A percentile compares a stretch with the other conserved stretches of the same genome.
Conservation (phyloP, 2,113 vertebrate genomes). For the Hemichromis elongatus region DNA sequence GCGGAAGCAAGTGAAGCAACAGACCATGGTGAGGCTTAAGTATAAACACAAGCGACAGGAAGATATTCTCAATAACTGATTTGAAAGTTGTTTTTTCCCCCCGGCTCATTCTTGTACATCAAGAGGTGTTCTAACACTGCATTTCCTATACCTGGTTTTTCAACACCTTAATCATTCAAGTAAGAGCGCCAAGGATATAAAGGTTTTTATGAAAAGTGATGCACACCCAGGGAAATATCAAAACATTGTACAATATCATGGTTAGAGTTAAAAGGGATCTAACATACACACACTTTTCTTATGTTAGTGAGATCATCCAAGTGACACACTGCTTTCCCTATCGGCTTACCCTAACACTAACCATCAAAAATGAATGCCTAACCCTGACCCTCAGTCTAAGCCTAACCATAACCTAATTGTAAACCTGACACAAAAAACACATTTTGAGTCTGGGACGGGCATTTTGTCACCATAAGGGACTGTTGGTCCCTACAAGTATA, state of each 20-base stretch:
- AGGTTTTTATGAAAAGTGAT: neutral
- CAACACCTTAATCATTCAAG: neutral
- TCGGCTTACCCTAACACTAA: neutral
- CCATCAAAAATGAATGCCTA: neutral
- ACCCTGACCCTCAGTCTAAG: neutral
- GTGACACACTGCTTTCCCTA: neutral
- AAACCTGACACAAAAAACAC: neutral
- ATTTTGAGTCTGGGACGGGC: neutral
- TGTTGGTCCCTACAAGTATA: neutral
- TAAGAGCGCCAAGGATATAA: neutral
- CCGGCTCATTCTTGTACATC: neutral
- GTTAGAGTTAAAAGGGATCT: neutral
- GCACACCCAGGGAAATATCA: neutral
- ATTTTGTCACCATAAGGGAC: neutral
- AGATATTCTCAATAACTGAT: neutral
- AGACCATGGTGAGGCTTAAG: conserved; percentile 1
- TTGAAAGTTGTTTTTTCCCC: neutral
- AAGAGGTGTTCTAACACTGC: neutral
- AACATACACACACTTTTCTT: neutral
- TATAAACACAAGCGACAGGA: neutral
- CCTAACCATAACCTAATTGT: neutral
- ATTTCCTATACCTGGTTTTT: neutral
- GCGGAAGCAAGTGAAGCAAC: conserved; percentile 20
- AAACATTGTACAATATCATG: neutral
- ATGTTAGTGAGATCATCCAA: neutral